Evolutionary conservation across 2,113 vertebrate genomes (phyloP), one percentile per base, ranked within the genome.

Genomic region (Murina feae): DNA sequence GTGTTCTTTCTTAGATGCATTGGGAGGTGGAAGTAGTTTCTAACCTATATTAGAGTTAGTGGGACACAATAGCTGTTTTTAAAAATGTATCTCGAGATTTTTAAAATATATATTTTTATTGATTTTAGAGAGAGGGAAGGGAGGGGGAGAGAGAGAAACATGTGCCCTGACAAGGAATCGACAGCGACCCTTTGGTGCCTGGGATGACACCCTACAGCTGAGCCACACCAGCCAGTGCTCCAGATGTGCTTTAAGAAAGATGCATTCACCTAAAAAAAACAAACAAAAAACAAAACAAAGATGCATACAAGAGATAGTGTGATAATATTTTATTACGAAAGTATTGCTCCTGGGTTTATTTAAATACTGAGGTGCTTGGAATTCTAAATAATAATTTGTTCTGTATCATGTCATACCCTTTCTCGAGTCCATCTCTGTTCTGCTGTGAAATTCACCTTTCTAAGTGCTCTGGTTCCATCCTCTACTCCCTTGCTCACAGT

Each of bases 231-330:
- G 63, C 30, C 14, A 65, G 63, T 5, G 5, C 60, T 65, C 25
- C 12, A 93, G 25, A 47, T 89, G 11, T 51, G 35, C 76, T 89
- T 91, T 90, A 86, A 89, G 55, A 91, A 86, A 94, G 72, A 81
- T 6, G 8, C 42, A 14, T 55, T n/a, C n/a, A n/a, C n/a, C n/a
- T n/a, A n/a, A n/a, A n/a, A n/a, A n/a, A n/a, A n/a, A n/a, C n/a
- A n/a, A n/a, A n/a, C n/a, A n/a, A n/a, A n/a, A n/a, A n/a, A n/a
- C n/a, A n/a, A n/a, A n/a, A n/a, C n/a, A 91, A 86, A 94, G 72
- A 81, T 6, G 8, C 42, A 14, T 55, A 55, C 55, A 42, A 86
- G 32, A 58, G 60, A 39, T 44, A 42, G 17, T 86, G 92, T 28
- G 76, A 32, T 88, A 87, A 55, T 69, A 66, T 80, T 93, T 94